Conservation (phyloP, 2,797 vertebrate species). For the Cossypha niveicapilla region DNA sequence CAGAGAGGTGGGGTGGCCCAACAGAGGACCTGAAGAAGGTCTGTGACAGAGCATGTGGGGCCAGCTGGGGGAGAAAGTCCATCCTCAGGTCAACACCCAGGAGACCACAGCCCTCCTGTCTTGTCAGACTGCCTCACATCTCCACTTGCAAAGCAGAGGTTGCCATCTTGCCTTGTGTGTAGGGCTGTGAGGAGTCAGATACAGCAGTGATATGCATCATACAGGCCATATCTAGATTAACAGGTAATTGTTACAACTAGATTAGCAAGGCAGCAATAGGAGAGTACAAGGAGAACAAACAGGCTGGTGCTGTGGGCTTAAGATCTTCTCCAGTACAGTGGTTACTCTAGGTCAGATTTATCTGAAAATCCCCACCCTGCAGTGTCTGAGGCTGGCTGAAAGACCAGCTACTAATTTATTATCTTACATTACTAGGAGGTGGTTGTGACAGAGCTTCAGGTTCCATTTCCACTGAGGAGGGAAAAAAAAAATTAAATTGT, state of each 20-base stretch:
- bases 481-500: not conserved
- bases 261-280: not conserved
- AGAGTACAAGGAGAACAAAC: not conserved
- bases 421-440: not conserved
- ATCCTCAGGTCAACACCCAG: not conserved
- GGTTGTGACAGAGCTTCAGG: not conserved
- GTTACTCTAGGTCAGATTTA: not conserved
- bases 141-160: not conserved
- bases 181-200: not conserved
- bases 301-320: not conserved
- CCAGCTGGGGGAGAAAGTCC: not conserved
- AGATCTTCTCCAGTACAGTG: not conserved
- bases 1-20: not conserved
- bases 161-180: not conserved
- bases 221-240: not conserved
- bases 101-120: not conserved
- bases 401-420: not conserved
- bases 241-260: constrained; percentile 6
- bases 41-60: not conserved
- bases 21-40: not conserved
- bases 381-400: not conserved
- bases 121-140: not conserved
- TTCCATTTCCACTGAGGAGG: not conserved
- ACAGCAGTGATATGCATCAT: not conserved
- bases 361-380: not conserved